Base-by-base conservation (phyloP, 37 sponge, comb jelly and placozoan species). In the Chondrosia reniformis region DNA sequence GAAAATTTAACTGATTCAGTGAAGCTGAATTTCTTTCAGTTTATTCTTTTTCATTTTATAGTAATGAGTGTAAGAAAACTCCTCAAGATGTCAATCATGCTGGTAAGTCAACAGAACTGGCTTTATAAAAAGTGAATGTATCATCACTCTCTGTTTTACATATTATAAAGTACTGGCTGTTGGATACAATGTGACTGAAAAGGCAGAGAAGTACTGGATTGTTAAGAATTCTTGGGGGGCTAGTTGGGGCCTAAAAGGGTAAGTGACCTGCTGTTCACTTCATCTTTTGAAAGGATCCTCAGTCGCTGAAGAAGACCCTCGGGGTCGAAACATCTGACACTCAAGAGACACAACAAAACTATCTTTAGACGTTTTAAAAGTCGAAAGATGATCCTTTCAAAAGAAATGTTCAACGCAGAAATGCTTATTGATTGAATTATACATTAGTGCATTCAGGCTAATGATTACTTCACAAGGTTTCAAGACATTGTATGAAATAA, bases 181-280 rank as follows among this genome's bases (percentile, higher is more conserved):
- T 30, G 86, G 90, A 66, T 89, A 89, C 43, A 78, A 79, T 45
- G 63, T 38, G 21, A 82, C 86, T 46, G 63, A 72, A 7, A 33
- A 28, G 22, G 79, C 75, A 4, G 80, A 78, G 24, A 55, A 61
- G 21, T 89, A 89, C 72, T 89, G 90, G 90, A 89, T 89, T 66
- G 83, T 89, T 27, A 89, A 89, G 79, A 89, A 89, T 40, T 89
- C 90, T 31, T 89, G 90, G 90, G 86, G 90, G 28, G 15, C 75
- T 22, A 40, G 43, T 0, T 89, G 33, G 33, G 90, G 90, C 46
- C 42, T 85, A 9, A 38, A 89, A 1, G 90, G 90, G 90, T 89
- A 39, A 63, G 88, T 40, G 13, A 36, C 39, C 39, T 21, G 9
- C 12, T n/a, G 49, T 2, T 28, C 10, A 28, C 52, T 15, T 33